phyloP scores from a whole-genome alignment of 2,113 vertebrate species.

The Gila orcuttii region DNA sequence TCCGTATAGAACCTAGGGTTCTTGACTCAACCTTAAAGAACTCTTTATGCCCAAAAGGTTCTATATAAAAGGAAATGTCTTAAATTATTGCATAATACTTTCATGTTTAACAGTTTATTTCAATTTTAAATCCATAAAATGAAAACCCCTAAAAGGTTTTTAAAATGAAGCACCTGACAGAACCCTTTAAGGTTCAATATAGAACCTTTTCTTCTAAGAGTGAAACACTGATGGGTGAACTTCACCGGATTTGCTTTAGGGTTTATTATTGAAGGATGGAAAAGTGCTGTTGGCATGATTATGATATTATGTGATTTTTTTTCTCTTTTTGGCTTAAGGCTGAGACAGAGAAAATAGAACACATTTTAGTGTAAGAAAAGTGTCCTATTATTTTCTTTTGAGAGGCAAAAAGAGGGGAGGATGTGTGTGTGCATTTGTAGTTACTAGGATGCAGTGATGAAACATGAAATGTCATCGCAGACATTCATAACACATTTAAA shows the following conservation, averaged over 20 bases:
- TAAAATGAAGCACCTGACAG: no score
- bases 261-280: neutral
- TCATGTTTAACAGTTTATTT: no score
- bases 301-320: slow-evolving; percentile 16
- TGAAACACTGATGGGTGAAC: neutral
- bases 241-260: slow-evolving; percentile 4
- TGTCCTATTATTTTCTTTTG: slow-evolving; percentile 21
- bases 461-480: neutral
- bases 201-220: no score
- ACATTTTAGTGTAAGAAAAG: neutral
- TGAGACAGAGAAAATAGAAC: neutral
- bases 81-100: no score
- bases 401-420: neutral
- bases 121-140: no score
- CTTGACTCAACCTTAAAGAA: no score
- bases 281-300: neutral
- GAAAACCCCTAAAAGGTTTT: no score
- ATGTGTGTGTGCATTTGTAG: slow-evolving; percentile 38
- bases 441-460: neutral
- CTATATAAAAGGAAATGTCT: no score
- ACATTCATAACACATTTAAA: neutral
- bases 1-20: no score
- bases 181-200: no score
- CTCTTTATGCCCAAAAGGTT: no score
- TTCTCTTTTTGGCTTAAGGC: slow-evolving; percentile 6